Evolutionary conservation across 1,140 invertebrate genomes (phyloP).

Genomic region (Drosophila yakuba): DNA sequence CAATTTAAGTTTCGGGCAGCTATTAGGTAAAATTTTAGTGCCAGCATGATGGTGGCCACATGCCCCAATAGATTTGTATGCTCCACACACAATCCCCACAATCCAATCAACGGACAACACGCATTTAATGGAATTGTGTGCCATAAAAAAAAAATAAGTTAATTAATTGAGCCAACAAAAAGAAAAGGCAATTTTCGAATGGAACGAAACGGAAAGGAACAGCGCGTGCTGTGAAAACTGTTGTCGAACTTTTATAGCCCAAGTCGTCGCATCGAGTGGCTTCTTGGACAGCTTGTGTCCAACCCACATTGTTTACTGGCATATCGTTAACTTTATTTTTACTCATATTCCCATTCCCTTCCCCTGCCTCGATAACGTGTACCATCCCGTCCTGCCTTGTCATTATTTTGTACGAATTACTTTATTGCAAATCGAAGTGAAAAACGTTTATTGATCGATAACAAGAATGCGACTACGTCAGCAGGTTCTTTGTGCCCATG

Average conservation of each 20-base stretch:
- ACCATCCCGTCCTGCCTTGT: constrained; percentile 14
- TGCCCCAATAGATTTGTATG: constrained; percentile 29
- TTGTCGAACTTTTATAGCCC: constrained; percentile 27
- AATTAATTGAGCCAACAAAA: constrained; percentile 16
- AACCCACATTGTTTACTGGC: constrained; percentile 24
- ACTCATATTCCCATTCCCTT: constrained; percentile 6
- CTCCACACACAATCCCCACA: constrained; percentile 21
- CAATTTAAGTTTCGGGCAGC: neutral
- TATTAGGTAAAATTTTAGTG: neutral
- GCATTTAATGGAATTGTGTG: constrained; percentile 33
- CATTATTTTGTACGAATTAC: constrained; percentile 34
- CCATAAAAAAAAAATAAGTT: constrained; percentile 28
- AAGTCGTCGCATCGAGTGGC: constrained; percentile 27
- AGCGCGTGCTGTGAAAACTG: constrained; percentile 12
- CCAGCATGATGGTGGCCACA: neutral
- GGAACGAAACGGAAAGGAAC: constrained; percentile 56
- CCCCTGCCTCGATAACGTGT: constrained; percentile 9
- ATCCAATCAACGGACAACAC: constrained; percentile 22
- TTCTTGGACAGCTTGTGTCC: constrained; percentile 22
- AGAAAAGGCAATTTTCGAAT: constrained; percentile 21
- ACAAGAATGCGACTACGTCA: constrained; percentile 32
- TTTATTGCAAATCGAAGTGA: constrained; percentile 45
- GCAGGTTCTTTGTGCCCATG: constrained; percentile 2
- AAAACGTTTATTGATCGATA: constrained; percentile 50
- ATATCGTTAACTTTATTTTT: constrained; percentile 23